Evolutionary conservation across 2,113 vertebrate species (phyloP), one percentile per base, ranked within the genome.

Genomic region (Sinocyclocheilus grahami): DNA sequence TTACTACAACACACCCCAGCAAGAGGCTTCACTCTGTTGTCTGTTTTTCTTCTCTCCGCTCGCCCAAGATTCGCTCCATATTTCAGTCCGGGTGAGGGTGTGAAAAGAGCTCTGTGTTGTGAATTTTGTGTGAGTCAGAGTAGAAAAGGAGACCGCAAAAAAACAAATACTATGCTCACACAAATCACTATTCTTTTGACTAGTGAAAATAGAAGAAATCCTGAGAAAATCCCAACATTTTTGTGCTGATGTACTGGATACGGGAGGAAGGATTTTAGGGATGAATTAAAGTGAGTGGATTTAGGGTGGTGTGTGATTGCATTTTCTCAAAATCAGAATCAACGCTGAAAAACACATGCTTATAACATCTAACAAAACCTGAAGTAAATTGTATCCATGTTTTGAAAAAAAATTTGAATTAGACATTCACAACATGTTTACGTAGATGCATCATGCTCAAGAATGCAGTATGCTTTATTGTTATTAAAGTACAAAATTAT

Each of bases 1-100:
- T 84, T 89, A 88, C 89, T 90, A 85, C 84, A 89, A 89, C 88
- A 92, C 33, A 84, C 90, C 89, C 78, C 84, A 88, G 88, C 88
- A 90, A 27, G 88, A 89, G 87, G 82, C 89, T 77, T 90, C 90
- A 86, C 78, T 88, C 67, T 83, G 84, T 80, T 10, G 72, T 86
- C 86, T 79, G 86, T 85, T 89, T 84, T 84, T 89, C 87, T 89
- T 77, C 42, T 76, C 89, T 91, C 80, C 5, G 14, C 90, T 90
- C 91, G 87, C 90, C 89, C 51, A 77, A 37, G 85, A 79, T 81
- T 91, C 71, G 84, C 77, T 84, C 88, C 89, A 86, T 90, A 87
- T 90, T 90, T 90, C 84, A 87, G 71, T 78, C 27, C 7, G 67
- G 71, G 37, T 46, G 63, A 65, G 33, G 55, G 48, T 87, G 87